phyloP scores from a whole-genome alignment of 92 coral and sea anemone species.

The Epizoanthus scotinus region DNA sequence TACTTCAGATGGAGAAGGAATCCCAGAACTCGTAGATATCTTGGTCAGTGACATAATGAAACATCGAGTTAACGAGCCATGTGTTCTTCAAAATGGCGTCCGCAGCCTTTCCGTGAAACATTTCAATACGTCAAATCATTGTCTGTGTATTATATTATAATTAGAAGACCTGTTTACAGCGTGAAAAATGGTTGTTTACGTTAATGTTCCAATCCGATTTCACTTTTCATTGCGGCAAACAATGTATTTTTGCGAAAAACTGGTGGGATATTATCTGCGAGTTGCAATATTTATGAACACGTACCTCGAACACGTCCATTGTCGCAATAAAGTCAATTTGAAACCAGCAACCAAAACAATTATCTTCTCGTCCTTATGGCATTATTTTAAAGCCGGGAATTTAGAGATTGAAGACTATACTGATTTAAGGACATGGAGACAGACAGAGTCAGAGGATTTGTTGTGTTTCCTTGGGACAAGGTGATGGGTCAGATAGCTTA shows the following conservation, averaged over 20 bases:
- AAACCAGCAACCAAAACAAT: no score
- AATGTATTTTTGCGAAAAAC: background rate
- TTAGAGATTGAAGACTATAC: no score
- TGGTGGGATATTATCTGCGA: background rate
- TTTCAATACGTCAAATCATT: background rate
- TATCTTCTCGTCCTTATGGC: no score
- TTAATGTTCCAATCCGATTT: conserved; percentile 6
- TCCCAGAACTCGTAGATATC: background rate
- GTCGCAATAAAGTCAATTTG: no score
- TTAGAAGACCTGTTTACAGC: background rate
- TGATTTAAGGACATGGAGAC: no score
- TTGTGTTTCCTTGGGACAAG: no score
- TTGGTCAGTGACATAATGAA: background rate
- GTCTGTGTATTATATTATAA: background rate
- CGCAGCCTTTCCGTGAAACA: background rate
- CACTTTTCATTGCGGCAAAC: background rate
- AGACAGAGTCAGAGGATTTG: no score
- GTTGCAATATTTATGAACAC: background rate
- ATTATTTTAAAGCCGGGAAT: no score
- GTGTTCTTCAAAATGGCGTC: background rate
- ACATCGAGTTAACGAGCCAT: background rate
- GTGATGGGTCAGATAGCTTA: no score
- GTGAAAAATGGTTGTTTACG: background rate
- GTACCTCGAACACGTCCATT: no score
- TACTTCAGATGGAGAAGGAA: conserved; percentile 9